These are phyloP conservation scores for Gallinago paraguaiae DNA, from an alignment of 2,113 vertebrate genomes.

Conservation along the genomic window DNA sequence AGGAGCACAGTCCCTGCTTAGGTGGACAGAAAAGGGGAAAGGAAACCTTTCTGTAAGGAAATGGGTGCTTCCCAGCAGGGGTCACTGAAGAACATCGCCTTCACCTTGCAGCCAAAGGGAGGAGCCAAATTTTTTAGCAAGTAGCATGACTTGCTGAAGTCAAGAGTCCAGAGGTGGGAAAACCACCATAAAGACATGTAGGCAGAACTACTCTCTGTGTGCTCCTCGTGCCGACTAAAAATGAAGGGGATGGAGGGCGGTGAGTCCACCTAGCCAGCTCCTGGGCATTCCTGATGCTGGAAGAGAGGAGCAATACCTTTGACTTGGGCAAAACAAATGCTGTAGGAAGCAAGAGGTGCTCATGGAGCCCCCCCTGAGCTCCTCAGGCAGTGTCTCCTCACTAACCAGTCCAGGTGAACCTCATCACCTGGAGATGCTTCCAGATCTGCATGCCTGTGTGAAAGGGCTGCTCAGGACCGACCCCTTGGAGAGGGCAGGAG, in stretches of 20 bases:
- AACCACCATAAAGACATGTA: fast-evolving
- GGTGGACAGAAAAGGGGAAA: background rate
- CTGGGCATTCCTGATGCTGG: background rate
- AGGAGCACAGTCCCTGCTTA: background rate
- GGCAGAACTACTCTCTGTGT: background rate
- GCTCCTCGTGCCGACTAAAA: background rate
- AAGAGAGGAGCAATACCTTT: background rate
- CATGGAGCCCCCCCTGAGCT: background rate
- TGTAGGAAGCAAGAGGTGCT: background rate
- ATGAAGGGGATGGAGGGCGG: background rate
- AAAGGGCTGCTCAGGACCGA: fast-evolving
- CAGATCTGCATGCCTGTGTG: background rate
- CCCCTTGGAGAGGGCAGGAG: background rate
- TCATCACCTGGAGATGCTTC: background rate
- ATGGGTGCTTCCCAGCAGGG: background rate
- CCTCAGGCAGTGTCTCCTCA: background rate
- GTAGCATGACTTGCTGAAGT: background rate
- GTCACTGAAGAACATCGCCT: background rate
- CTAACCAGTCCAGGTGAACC: background rate
- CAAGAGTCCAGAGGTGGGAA: background rate
- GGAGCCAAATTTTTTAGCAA: background rate
- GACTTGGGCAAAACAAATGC: background rate
- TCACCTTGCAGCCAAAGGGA: background rate
- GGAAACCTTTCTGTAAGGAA: background rate
- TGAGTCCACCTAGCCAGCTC: background rate